phyloP scores from a whole-genome alignment of 2,888 invertebrate genomes.

The Drosophila pseudotalamancana region DNA sequence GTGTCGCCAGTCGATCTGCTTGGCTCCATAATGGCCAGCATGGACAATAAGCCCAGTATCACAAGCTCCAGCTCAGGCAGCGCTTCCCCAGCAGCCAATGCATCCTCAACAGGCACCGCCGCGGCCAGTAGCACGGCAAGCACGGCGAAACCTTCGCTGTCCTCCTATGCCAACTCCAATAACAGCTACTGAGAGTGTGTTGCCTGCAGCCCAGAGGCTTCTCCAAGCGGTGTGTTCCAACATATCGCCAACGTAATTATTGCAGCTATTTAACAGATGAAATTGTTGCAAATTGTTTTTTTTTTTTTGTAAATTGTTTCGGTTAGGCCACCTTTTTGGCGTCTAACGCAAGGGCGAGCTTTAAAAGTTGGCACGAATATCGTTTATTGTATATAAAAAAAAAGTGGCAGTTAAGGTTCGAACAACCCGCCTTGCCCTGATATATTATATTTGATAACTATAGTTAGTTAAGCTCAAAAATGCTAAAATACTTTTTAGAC shows the following conservation, averaged over 20 bases:
- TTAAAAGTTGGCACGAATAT: conserved; percentile 21
- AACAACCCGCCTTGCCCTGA: conserved; percentile 12
- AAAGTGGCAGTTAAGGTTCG: conserved; percentile 21
- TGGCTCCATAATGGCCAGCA: conserved; percentile 84
- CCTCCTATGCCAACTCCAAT: conserved; percentile 54
- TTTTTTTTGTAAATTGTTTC: conserved; percentile 33
- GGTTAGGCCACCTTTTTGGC: conserved; percentile 29
- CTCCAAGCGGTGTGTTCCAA: conserved; percentile 7
- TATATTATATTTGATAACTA: conserved; percentile 64
- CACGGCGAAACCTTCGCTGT: conserved; percentile 47
- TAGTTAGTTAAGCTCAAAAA: conserved; percentile 71
- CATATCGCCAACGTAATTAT: conserved; percentile 16
- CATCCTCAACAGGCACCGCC: conserved; percentile 6
- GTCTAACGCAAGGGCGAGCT: conserved; percentile 42
- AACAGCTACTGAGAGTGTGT: conserved; percentile 51
- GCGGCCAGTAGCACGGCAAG: conserved; percentile 32
- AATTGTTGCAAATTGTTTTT: conserved; percentile 37
- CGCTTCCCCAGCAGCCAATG: conserved; percentile 26
- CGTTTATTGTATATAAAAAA: conserved; percentile 41
- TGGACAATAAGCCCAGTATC: conserved; percentile 80
- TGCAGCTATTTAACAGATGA: conserved; percentile 23
- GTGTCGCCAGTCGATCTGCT: conserved; percentile 80
- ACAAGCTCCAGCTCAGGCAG: conserved; percentile 42
- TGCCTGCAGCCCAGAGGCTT: conserved; percentile 58
- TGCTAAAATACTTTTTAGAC: conserved; percentile 58